phyloP scores from a whole-genome alignment of 2,888 invertebrate genomes.

The Dicroscelio sp. region DNA sequence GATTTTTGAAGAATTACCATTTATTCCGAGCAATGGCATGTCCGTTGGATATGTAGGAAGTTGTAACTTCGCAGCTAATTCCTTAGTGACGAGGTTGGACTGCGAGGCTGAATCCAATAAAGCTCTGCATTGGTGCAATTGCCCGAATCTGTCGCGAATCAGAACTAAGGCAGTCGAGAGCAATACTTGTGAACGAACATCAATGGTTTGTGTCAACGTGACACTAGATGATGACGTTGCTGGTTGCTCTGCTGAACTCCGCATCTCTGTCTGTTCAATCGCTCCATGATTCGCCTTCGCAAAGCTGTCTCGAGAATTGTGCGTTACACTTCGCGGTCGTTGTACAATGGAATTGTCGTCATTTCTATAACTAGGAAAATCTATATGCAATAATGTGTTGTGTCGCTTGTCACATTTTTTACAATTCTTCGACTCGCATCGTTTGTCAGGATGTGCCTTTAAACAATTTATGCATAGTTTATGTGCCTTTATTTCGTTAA shows the following conservation, averaged over 20 bases:
- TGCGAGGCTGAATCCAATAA: not conserved
- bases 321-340: too few relatives aligned
- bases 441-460: slow-evolving; percentile 2
- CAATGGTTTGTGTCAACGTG: not conserved
- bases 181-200: not conserved
- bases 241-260: not conserved
- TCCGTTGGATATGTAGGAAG: not conserved
- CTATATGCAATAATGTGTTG: not conserved
- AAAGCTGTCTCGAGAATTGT: too few relatives aligned
- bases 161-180: slow-evolving; percentile 11
- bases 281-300: too few relatives aligned
- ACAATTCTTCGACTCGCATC: slow-evolving; percentile 3
- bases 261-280: not conserved
- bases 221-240: not conserved
- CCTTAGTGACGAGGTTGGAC: not conserved
- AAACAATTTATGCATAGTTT: slow-evolving; percentile 12
- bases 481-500: not conserved
- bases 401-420: slow-evolving; percentile 1
- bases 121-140: slow-evolving; percentile 11
- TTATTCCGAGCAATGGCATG: not conserved
- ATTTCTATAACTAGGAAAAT: not conserved
- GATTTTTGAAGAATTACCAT: too few relatives aligned
- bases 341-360: not conserved
- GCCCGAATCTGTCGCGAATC: slow-evolving; percentile 3
- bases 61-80: not conserved